Conservation (phyloP, 2,888 invertebrate genomes). For the Conus canariensis region DNA sequence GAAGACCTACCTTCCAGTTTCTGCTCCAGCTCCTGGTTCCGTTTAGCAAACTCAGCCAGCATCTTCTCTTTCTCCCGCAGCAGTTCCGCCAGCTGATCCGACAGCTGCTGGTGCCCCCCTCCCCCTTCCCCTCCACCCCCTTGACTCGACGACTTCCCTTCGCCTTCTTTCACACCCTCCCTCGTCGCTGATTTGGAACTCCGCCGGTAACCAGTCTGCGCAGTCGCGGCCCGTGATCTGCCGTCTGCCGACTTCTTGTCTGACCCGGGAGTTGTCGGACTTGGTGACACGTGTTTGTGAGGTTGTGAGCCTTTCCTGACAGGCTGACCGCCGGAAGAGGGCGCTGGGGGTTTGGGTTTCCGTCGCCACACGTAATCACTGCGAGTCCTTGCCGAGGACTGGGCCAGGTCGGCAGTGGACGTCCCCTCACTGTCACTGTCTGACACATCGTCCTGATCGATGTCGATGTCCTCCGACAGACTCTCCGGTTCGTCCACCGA, state of each 20-base stretch:
- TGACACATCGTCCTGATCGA: background rate
- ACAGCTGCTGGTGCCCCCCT: background rate
- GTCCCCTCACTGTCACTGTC: background rate
- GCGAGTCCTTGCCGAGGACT: background rate
- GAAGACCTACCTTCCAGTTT: conserved; percentile 5
- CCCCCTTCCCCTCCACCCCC: background rate
- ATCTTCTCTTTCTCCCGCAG: conserved; percentile 15
- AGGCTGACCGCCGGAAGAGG: background rate
- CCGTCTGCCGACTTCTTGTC: background rate
- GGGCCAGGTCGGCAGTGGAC: background rate
- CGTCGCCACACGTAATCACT: background rate
- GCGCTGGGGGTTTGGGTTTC: background rate
- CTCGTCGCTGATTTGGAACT: no score
- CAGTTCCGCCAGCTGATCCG: conserved; percentile 9
- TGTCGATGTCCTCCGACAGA: background rate
- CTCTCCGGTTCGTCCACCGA: background rate
- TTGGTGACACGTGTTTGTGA: background rate
- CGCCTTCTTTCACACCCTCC: no score
- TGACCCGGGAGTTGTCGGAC: background rate
- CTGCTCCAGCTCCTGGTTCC: conserved; percentile 12
- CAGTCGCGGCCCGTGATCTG: no score
- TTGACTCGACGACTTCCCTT: background rate
- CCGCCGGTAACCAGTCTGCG: no score
- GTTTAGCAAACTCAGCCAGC: conserved; percentile 2
- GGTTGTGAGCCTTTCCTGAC: background rate